A percentile compares a stretch with the other conserved stretches of the same genome.
phyloP scores from a whole-genome alignment of 2,797 vertebrate species.

The Chiroxiphia lanceolata region DNA sequence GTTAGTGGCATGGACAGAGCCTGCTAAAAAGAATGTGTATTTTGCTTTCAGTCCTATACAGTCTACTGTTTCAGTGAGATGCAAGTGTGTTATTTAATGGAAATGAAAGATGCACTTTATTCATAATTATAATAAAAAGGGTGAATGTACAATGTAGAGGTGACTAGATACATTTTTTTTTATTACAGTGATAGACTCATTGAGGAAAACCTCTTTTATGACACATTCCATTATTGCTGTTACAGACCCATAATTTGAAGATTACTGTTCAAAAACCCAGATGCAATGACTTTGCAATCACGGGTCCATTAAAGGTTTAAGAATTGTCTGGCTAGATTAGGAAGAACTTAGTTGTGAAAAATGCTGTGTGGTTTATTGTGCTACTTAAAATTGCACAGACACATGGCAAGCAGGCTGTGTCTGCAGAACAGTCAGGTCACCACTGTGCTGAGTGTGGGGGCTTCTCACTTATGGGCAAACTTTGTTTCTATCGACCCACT shows the following conservation, averaged over 20 bases:
- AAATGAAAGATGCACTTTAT: conserved; percentile 11
- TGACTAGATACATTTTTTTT: conserved; percentile 14
- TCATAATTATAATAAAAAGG: conserved; percentile 29
- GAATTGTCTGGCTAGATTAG: conserved; percentile 14
- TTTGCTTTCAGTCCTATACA: not conserved
- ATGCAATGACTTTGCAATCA: conserved; percentile 50
- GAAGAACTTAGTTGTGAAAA: not conserved
- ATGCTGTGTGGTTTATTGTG: not conserved
- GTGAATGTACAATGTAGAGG: conserved; percentile 42
- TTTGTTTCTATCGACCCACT: not conserved
- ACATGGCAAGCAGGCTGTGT: not conserved
- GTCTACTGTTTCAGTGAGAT: not conserved
- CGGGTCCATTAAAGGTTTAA: conserved; percentile 38
- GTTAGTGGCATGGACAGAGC: conserved; percentile 10
- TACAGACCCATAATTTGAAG: conserved; percentile 57
- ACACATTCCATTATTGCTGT: conserved; percentile 14
- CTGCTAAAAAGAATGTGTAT: not conserved
- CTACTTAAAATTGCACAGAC: not conserved
- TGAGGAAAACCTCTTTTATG: conserved; percentile 33
- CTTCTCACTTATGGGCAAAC: not conserved
- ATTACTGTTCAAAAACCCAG: conserved; percentile 41
- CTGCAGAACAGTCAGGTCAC: not conserved
- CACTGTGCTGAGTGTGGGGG: rapidly evolving
- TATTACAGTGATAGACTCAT: conserved; percentile 24
- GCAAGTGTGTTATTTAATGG: not conserved